These are phyloP conservation scores for Xyliphius kryptos DNA, from an alignment of 2,113 vertebrate species.

Conservation along the genomic window DNA sequence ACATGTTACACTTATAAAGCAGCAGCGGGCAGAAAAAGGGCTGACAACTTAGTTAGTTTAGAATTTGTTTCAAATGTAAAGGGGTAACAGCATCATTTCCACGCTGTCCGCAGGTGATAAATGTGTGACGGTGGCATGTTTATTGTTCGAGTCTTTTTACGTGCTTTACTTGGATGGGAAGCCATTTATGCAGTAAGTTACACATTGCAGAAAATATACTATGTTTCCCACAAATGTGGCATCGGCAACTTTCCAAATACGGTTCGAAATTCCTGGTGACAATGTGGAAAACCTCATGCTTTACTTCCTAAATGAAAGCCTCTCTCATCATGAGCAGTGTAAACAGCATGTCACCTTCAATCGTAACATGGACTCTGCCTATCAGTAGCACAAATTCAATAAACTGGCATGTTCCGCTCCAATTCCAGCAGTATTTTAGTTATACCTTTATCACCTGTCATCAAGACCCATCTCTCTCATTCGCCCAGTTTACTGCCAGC, in stretches of 20 bases:
- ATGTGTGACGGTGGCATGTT: slow-evolving; percentile 45
- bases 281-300: slow-evolving; percentile 54
- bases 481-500: not conserved
- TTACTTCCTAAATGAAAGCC: slow-evolving; percentile 61
- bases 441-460: not conserved
- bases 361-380: slow-evolving; percentile 23
- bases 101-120: slow-evolving; percentile 55
- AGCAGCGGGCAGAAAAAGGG: slow-evolving; percentile 21
- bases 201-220: slow-evolving; percentile 14
- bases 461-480: not conserved
- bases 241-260: slow-evolving; percentile 8
- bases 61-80: slow-evolving; percentile 34
- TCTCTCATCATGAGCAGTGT: slow-evolving; percentile 61
- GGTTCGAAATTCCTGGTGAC: slow-evolving; percentile 43
- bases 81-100: slow-evolving; percentile 52
- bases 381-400: not conserved
- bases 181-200: slow-evolving; percentile 41
- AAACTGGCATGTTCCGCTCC: no score
- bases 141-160: slow-evolving; percentile 58
- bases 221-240: slow-evolving; percentile 13
- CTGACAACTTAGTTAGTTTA: slow-evolving; percentile 28
- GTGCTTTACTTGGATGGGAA: slow-evolving; percentile 63
- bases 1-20: slow-evolving; percentile 26
- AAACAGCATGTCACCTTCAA: slow-evolving; percentile 48
- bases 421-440: not conserved